Evolutionary conservation across 2,113 vertebrate genomes (phyloP), one percentile per base, ranked within the genome.

Genomic region (Gallinago jamesoni): DNA sequence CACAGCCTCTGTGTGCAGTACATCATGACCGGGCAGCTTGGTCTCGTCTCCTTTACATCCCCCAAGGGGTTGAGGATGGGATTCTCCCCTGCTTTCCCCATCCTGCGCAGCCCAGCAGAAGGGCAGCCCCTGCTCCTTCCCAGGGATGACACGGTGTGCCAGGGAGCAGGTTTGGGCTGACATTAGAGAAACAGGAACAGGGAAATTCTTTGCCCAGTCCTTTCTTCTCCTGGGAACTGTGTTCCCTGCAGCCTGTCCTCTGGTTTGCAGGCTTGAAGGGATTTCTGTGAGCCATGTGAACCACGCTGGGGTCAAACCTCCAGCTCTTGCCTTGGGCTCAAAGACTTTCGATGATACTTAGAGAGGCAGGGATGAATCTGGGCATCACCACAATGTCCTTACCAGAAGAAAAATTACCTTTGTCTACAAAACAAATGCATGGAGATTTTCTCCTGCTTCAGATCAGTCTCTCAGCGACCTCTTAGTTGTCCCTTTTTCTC

Each of bases 1-100:
- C 30, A 57, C 68, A 47, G 63, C 37, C 45, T 39, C 19, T 2
- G 2, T 3, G 21, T 6, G 62, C 8, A 13, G 25, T 9, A 18
- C 3, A 1, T 28, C 33, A 1, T 2, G 27, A 6, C 56, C 33
- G 7, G 10, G 10, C 18, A 16, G 16, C 9, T 50, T 76, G 4
- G 8, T 28, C 2, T 41, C 33, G 5, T 27, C 60, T 82, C 45
- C 41, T 37, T n/a, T 31, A 14, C 23, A 45, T 12, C 48, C 31
- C 0, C 0, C 27, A 50, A 13, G 13, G 9, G 10, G 55, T 10
- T 18, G 50, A 77, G 22, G 39, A 33, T 27, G 64, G 30, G 27
- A 48, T 60, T 25, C 33, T 66, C 23, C 11, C 39, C 31, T 50
- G 12, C 39, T 37, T 31, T 57, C 24, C 59, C 50, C 37, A 19